Conservation (phyloP, 2,113 vertebrate species). For the Cyanistes caeruleus region DNA sequence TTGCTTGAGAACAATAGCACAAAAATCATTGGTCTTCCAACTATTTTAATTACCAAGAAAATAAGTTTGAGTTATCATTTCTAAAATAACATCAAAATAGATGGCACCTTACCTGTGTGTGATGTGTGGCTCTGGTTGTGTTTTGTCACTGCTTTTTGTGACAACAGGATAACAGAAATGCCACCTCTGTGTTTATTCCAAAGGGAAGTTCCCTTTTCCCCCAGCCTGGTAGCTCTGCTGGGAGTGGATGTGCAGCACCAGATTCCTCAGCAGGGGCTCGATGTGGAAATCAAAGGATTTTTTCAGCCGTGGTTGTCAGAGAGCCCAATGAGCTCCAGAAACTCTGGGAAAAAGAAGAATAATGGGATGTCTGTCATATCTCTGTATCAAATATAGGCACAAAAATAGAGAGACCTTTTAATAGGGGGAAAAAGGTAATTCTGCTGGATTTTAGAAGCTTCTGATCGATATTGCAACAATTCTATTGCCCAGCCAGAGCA, state of each 20-base stretch:
- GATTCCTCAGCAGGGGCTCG: not conserved
- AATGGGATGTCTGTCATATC: not conserved
- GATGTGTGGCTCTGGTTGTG: not conserved
- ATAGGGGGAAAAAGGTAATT: not conserved
- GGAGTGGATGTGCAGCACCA: not conserved
- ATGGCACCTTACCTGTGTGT: not conserved
- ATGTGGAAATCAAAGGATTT: not conserved
- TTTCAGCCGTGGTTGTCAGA: rapidly evolving
- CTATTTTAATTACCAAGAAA: not conserved
- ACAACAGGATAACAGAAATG: not conserved
- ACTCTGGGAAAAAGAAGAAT: not conserved
- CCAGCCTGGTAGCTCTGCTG: not conserved
- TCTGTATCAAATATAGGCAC: rapidly evolving
- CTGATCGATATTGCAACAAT: rapidly evolving
- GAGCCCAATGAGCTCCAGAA: not conserved
- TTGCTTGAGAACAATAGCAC: not conserved
- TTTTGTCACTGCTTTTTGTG: not conserved
- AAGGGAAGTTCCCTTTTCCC: not conserved
- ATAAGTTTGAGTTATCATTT: not conserved
- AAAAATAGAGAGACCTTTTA: not conserved
- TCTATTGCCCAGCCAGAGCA: not conserved
- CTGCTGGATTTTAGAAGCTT: not conserved
- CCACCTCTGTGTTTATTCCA: not conserved
- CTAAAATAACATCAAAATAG: not conserved
- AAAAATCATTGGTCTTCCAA: not conserved